Evolutionary conservation across 2,888 invertebrate species (phyloP).

Genomic region (Diadromus collaris): DNA sequence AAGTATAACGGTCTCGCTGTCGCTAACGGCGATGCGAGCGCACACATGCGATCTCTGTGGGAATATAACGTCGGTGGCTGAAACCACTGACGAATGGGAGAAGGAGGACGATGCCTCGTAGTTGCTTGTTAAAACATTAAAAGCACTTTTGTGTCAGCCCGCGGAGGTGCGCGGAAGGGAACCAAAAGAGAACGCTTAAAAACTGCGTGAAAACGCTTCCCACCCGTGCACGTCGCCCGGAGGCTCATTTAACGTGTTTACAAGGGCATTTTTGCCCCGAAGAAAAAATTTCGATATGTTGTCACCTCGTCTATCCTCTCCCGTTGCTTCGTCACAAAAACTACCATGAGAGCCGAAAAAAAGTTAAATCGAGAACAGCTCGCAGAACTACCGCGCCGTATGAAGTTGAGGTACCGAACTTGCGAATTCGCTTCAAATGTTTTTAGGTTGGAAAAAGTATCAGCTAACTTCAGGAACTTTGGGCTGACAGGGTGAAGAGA

Average conservation of each 20-base stretch:
- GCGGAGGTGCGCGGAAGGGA: slow-evolving; percentile 23
- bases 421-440: neutral
- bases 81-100: slow-evolving; percentile 58
- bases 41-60: neutral
- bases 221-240: neutral
- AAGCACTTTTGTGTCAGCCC: slow-evolving; percentile 71
- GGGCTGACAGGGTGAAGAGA: too few species aligned
- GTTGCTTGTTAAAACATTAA: slow-evolving; percentile 72
- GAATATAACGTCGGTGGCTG: slow-evolving; percentile 33
- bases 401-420: neutral
- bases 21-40: neutral
- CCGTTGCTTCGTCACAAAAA: neutral
- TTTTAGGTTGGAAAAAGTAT: neutral
- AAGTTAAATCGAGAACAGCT: neutral
- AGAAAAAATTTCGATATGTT: slow-evolving; percentile 19
- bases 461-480: neutral
- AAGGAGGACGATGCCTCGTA: slow-evolving; percentile 63
- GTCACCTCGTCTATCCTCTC: neutral
- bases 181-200: slow-evolving; percentile 17
- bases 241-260: slow-evolving; percentile 40
- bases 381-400: neutral
- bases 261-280: slow-evolving; percentile 35
- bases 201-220: slow-evolving; percentile 28
- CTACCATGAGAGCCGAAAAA: neutral
- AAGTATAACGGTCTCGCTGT: slow-evolving; percentile 25